Evolutionary conservation across 2,797 vertebrate species (phyloP), one percentile per base, ranked within the genome.

Genomic region (Macropodus opercularis): DNA sequence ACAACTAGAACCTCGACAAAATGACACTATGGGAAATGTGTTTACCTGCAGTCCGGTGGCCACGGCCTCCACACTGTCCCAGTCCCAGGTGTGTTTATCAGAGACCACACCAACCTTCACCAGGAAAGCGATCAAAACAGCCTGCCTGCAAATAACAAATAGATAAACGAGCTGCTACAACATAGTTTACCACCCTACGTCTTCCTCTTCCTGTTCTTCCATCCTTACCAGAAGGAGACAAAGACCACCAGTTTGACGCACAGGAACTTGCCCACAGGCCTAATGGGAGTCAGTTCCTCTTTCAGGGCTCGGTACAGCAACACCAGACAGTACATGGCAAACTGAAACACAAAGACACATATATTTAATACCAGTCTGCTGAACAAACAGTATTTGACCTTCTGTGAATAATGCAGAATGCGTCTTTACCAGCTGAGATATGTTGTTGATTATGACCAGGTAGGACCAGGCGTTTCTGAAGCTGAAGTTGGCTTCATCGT

Each of bases 211-310:
- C 6, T 6, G 1, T 29, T n/a, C 3, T 0, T 18, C 9, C 6
- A 2, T 39, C 9, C 73, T 93, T 87, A 98, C 97, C 95, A 98
- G 87, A 98, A 98, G 22, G 96, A 98, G 79, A 96, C 95, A 70
- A 98, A 98, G 66, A 98, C 95, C 1, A 98, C 96, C 85, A 98
- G 92, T 85, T 98, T 98, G 85, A 98, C 95, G 74, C 96, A 98
- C 22, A 98, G 93, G 85, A 98, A 98, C 79, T 98, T 98, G 32
- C 96, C 95, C 76, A 96, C 95, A 5, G 96, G 97, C 56, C 91
- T 93, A 88, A 98, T 96, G 39, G 96, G 96, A 48, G 92, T 94
- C 74, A 98, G 84, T 72, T 98, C 96, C 61, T 98, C 95, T 67
- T 90, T 93, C 0, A 98, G 91, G 1, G 95, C 93, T 90, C 94